These are phyloP conservation scores for Aleadryas rufinucha DNA, from an alignment of 2,113 vertebrate genomes.

Conservation along the genomic window DNA sequence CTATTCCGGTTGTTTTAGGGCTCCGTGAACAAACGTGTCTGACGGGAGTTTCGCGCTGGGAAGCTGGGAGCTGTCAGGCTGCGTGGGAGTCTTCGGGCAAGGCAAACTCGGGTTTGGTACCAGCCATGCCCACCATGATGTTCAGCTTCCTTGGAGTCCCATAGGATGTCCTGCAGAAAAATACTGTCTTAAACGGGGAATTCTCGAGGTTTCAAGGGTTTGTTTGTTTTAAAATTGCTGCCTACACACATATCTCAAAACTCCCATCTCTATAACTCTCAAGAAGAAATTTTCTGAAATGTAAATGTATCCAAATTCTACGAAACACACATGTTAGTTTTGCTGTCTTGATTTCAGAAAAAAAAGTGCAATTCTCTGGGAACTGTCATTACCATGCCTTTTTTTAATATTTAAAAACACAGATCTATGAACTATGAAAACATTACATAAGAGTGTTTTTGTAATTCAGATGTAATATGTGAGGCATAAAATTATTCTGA, in stretches of 20 bases:
- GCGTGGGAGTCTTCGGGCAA: not conserved
- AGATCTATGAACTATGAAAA: conserved; percentile 18
- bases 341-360: not conserved
- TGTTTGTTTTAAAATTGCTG: not conserved
- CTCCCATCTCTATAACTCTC: not conserved
- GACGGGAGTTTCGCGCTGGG: not conserved
- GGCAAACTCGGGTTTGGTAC: not conserved
- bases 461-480: not conserved
- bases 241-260: not conserved
- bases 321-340: not conserved
- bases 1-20: not conserved
- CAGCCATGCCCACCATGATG: not conserved
- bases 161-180: not conserved
- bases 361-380: not conserved
- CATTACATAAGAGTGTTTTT: conserved; percentile 26
- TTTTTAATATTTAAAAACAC: not conserved
- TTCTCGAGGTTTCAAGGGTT: not conserved
- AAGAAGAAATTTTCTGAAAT: not conserved
- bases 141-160: not conserved
- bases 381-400: not conserved
- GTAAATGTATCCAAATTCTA: not conserved
- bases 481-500: not conserved
- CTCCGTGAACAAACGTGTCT: not conserved
- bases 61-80: not conserved
- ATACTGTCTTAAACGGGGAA: not conserved